phyloP scores from a whole-genome alignment of 2,888 invertebrate genomes.

The Cyrtodaria siliqua region DNA sequence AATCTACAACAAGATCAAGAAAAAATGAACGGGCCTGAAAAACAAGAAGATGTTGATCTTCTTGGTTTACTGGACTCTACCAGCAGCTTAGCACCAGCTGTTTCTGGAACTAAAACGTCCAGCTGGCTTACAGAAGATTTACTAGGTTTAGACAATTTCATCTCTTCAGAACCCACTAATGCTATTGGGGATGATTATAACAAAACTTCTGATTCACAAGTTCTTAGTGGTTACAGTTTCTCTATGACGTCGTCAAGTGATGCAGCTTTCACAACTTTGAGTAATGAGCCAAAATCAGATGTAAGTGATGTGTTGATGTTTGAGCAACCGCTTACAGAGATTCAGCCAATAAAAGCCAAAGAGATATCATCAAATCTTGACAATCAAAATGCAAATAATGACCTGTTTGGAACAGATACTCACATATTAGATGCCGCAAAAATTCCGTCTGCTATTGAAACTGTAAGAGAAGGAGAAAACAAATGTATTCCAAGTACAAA shows the following conservation, averaged over 20 bases:
- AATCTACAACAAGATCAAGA: slow-evolving; percentile 58
- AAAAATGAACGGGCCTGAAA: slow-evolving; percentile 19
- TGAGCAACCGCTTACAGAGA: slow-evolving; percentile 38
- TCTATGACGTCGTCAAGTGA: slow-evolving; percentile 24
- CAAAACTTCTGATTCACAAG: not conserved
- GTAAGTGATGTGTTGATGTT: slow-evolving; percentile 37
- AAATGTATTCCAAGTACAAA: not conserved
- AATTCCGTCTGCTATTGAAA: not conserved
- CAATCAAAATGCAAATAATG: not conserved
- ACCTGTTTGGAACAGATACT: not conserved
- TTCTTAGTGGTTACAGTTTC: slow-evolving; percentile 48
- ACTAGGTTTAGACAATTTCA: slow-evolving; percentile 74
- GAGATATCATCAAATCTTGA: not conserved
- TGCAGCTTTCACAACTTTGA: not conserved
- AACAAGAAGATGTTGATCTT: slow-evolving; percentile 64
- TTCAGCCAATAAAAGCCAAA: slow-evolving; percentile 8
- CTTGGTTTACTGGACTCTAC: slow-evolving; percentile 60
- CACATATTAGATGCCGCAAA: not conserved
- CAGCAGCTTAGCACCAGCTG: slow-evolving; percentile 21
- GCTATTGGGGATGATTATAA: slow-evolving; percentile 7
- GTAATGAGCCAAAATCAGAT: not conserved
- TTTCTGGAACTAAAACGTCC: slow-evolving; percentile 24
- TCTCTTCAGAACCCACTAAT: slow-evolving; percentile 39
- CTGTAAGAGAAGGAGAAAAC: not conserved
- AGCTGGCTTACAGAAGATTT: slow-evolving; percentile 74